Base-by-base conservation (phyloP, 1,140 invertebrate species). In the Mactra quadrangularis region DNA sequence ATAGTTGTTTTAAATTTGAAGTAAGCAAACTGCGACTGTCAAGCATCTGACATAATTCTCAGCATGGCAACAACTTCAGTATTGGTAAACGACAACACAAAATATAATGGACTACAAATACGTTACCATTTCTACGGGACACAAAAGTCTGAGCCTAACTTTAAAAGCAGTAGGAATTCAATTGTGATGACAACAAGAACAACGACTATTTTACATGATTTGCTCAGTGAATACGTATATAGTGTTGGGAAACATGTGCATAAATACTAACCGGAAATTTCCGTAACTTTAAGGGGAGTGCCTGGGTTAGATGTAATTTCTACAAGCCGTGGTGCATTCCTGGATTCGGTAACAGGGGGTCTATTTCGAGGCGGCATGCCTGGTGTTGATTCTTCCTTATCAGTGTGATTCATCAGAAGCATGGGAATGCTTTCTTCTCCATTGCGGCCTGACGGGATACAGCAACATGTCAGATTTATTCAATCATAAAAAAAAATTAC, bases 401-500 rank as follows among this genome's bases (percentile, higher is more conserved):
- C 92, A 15, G 91, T 88, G 81, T 93, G 92, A 84, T 93, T 93
- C 62, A 93, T 85, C 93, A 93, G 92, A 88, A 93, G 84, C 93
- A 93, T 93, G 13, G 93, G 93, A 57, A 93, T 93, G 31, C 91
- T 90, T 86, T 93, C 93, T 83, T 93, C 93, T 13, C 91, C 90
- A 84, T 89, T 91, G 60, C 90, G 87, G 85, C 89, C 90, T 90
- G 78, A 78, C 77, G 78, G 41, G 71, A 41, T 78, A 64, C 59
- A 83, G 62, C 64, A 81, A 68, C 27, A 59, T 57, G 38, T 4
- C n/a, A n/a, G n/a, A 59, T 22, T 13, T 6, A 15, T 25, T 59
- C 25, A 4, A 25, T 9, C 22, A n/a, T n/a, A n/a, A n/a, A 4
- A 11, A 4, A n/a, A 0, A n/a, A 3, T 27, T 29, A 1, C 55